These are phyloP conservation scores for Microctenopoma stevenorrisi DNA, from an alignment of 2,797 vertebrate species.

Conservation along the genomic window DNA sequence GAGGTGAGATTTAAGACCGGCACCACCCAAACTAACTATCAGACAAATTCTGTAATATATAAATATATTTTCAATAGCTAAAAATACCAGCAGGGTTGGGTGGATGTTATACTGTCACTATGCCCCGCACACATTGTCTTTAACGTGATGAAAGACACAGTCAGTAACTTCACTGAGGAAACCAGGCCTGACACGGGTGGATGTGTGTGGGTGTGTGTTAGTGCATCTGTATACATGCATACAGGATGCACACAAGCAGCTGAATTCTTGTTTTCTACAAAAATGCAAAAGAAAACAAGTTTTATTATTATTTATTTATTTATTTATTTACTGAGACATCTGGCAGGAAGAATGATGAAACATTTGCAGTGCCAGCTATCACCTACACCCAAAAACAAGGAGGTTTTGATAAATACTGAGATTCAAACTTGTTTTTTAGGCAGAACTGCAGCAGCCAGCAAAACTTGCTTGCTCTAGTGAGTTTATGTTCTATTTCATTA, in stretches of 20 bases:
- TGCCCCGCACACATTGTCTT: constrained; percentile 52
- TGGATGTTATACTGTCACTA: constrained; percentile 54
- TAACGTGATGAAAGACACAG: constrained; percentile 64
- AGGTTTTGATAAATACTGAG: constrained; percentile 41
- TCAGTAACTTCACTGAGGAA: constrained; percentile 48
- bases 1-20: constrained; percentile 46
- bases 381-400: constrained; percentile 55
- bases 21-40: constrained; percentile 52
- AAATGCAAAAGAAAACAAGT: constrained; percentile 24
- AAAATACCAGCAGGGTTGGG: constrained; percentile 57
- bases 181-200: constrained; percentile 50
- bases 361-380: constrained; percentile 66
- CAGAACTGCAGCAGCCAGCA: constrained; percentile 17
- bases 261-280: constrained; percentile 33
- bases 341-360: constrained; percentile 69
- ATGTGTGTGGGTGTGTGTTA: constrained; percentile 2
- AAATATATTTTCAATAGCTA: constrained; percentile 40
- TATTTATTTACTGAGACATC: constrained; percentile 40
- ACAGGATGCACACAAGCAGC: constrained; percentile 22
- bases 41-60: constrained; percentile 40
- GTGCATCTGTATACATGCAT: constrained; percentile 21
- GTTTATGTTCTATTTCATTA: constrained; percentile 36
- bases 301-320: constrained; percentile 1
- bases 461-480: constrained; percentile 38
- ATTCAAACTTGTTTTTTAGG: constrained; percentile 50